Conservation (phyloP, 2,888 invertebrate species). For the Plagodis dolabraria region DNA sequence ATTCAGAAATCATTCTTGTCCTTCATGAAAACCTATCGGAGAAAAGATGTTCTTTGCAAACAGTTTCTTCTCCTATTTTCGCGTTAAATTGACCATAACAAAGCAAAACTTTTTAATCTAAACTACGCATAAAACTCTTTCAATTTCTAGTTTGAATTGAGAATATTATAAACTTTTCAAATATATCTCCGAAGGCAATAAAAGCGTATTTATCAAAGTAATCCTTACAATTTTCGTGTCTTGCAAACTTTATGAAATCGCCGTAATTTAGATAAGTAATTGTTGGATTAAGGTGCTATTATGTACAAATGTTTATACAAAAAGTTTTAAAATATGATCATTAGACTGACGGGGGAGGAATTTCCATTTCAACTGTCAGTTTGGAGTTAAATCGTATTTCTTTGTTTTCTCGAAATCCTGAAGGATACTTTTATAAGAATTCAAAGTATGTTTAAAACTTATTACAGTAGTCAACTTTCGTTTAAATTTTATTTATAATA, state of each 20-base stretch:
- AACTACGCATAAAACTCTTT: neutral
- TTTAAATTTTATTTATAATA: no score
- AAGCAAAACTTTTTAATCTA: neutral
- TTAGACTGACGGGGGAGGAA: neutral
- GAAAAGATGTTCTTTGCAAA: no score
- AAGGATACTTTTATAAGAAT: no score
- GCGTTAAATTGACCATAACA: neutral
- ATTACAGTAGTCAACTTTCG: no score
- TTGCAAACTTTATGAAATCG: conserved; percentile 26
- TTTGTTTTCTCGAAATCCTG: no score
- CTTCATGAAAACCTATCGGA: no score
- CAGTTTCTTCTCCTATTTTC: no score
- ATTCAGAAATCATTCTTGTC: no score
- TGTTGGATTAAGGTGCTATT: conserved; percentile 18
- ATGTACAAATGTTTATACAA: conserved; percentile 30
- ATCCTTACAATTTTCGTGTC: conserved; percentile 21
- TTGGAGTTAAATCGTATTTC: no score
- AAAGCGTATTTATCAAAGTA: conserved; percentile 29
- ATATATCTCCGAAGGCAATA: conserved; percentile 16
- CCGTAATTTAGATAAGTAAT: conserved; percentile 25
- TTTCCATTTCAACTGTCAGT: no score
- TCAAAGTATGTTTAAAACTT: no score
- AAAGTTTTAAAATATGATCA: conserved; percentile 22
- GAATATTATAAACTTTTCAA: conserved; percentile 11
- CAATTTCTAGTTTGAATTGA: neutral